Evolutionary conservation across 2,797 vertebrate species (phyloP).

Genomic region (Amblyraja radiata): DNA sequence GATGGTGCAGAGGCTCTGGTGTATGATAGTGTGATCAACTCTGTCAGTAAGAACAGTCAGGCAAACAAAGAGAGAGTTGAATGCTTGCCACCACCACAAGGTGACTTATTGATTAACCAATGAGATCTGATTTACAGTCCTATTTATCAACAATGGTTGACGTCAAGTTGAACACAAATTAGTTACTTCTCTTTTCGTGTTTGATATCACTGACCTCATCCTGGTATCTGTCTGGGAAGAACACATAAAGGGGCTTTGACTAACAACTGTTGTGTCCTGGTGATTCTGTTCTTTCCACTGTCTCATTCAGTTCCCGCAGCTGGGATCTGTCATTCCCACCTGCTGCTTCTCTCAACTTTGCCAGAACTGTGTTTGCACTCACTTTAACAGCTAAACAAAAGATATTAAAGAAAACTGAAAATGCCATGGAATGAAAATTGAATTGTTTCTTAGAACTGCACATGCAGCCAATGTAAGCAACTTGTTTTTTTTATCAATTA

Average conservation of each 20-base stretch:
- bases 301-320: neutral
- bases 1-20: too few species aligned
- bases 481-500: neutral
- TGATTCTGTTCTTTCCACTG: conserved; percentile 2
- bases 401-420: neutral
- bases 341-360: neutral
- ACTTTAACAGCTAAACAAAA: neutral
- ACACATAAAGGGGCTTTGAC: neutral
- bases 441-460: neutral
- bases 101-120: neutral
- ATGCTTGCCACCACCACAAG: neutral
- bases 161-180: neutral
- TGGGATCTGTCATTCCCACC: conserved; percentile 5
- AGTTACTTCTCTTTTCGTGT: neutral
- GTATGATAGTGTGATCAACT: too few species aligned
- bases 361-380: neutral
- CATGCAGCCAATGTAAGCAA: neutral
- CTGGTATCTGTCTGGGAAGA: neutral
- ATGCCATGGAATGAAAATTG: neutral
- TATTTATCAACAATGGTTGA: neutral
- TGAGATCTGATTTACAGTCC: too few species aligned
- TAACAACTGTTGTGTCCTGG: conserved; percentile 15
- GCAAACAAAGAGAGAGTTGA: too few species aligned
- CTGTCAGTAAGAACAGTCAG: too few species aligned
- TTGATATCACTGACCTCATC: neutral